These are phyloP conservation scores for Agraylea sexmaculata DNA, from an alignment of 1,140 invertebrate species.

Conservation along the genomic window DNA sequence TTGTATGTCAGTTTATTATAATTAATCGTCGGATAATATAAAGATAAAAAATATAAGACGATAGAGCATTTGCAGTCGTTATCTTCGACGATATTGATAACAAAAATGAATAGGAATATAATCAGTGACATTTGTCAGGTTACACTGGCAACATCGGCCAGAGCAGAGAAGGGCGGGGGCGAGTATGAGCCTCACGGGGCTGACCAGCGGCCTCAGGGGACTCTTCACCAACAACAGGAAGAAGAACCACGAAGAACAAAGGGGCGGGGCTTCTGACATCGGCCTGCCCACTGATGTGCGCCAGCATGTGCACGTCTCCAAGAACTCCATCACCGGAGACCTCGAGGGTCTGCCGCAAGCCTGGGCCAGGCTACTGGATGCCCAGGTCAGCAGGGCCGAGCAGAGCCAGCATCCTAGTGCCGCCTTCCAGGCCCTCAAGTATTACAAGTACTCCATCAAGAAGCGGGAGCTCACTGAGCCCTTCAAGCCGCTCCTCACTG, in stretches of 20 bases:
- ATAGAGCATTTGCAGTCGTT: too few species aligned
- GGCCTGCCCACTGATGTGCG: conserved; percentile 65
- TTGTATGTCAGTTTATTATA: too few species aligned
- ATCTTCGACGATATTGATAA: too few species aligned
- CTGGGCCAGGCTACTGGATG: conserved; percentile 69
- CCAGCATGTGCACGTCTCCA: conserved; percentile 70
- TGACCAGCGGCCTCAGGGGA: conserved; percentile 36
- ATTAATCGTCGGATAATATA: too few species aligned
- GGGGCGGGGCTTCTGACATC: conserved; percentile 53
- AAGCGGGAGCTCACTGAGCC: conserved; percentile 52
- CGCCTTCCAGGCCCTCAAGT: conserved; percentile 74
- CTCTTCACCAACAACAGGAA: conserved; percentile 35
- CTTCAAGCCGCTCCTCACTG: conserved; percentile 69
- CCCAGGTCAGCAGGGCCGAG: conserved; percentile 78
- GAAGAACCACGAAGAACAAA: conserved; percentile 31
- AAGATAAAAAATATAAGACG: too few species aligned
- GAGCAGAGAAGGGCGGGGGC: too few species aligned
- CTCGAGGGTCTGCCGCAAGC: conserved; percentile 65
- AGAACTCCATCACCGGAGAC: conserved; percentile 62
- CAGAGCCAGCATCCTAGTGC: conserved; percentile 86
- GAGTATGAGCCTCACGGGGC: conserved; percentile 30
- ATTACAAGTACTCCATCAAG: conserved; percentile 78
- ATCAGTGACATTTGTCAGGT: too few species aligned
- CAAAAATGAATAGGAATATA: too few species aligned
- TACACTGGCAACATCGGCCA: too few species aligned